Evolutionary conservation across 2,888 invertebrate species (phyloP), one percentile per base, ranked within the genome.

Genomic region (Platycheirus rosarum): DNA sequence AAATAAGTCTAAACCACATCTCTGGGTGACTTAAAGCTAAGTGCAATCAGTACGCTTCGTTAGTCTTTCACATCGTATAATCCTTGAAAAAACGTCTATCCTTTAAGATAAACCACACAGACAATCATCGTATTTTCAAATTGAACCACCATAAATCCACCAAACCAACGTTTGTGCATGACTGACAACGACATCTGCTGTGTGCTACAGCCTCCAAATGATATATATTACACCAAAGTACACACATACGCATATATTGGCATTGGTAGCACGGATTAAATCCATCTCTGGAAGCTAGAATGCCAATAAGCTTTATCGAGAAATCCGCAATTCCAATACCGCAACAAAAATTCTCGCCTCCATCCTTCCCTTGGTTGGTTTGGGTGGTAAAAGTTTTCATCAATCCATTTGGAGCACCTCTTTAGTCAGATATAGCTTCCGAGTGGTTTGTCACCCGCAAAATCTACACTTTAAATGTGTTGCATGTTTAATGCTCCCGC

Each of bases 401-500:
- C 66, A 65, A 53, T 18, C 37, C 55, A 14, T 49, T 13, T 16
- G 18, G 23, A n/a, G 18, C 1, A 14, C 13, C 20, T 40, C 13
- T n/a, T n/a, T n/a, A 57, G 26, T 32, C 26, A 4, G 18, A 49
- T n/a, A 51, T 65, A 57, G 57, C 35, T 77, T 65, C 69, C 35
- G 53, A 46, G 44, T 9, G 14, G 62, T 68, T 78, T 68, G 55
- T 69, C 62, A 57, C 32, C 49, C 44, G 40, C 57, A 35, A 80
- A 75, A 57, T 70, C 37, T 51, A 44, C 20, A 53, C 51, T 55
- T 69, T 57, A 63, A 63, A 63, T 65, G 23, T 70, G 63, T 48
- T 74, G 74, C 63, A 78, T 78, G 62, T 66, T 49, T 69, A 68
- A 69, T 75, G 63, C 23, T 68, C 53, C 48, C 42, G 9, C 51